Conservation (phyloP, 2,113 vertebrate species). For the Cyprinodon brontotheroides region DNA sequence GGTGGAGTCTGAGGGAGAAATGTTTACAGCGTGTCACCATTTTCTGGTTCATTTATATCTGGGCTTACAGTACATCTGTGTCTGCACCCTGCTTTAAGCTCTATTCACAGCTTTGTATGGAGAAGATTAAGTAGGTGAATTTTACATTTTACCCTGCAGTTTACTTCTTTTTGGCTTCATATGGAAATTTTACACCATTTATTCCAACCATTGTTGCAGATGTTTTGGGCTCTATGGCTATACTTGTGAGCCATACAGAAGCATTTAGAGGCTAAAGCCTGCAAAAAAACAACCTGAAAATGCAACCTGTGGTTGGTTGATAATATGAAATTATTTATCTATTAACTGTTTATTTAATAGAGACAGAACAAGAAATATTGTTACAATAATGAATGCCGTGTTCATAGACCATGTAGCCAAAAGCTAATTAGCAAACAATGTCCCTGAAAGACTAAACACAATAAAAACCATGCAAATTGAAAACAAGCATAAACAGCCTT, state of each 20-base stretch:
- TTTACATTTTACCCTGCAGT: neutral
- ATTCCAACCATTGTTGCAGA: neutral
- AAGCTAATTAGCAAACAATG: no score
- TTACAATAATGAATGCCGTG: no score
- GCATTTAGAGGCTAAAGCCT: neutral
- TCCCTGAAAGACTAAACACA: no score
- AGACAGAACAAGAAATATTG: no score
- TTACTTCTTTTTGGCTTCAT: neutral
- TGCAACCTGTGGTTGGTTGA: no score
- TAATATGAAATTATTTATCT: no score
- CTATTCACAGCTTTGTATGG: neutral
- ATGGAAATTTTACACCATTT: neutral
- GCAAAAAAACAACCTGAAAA: no score
- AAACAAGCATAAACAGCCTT: no score
- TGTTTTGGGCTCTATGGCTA: neutral
- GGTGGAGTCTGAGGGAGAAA: slow-evolving; percentile 85
- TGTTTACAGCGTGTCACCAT: neutral
- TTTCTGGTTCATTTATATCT: neutral
- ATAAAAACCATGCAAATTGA: no score
- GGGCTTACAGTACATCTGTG: neutral
- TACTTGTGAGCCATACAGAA: no score
- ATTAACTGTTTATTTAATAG: no score
- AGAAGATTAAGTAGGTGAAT: neutral
- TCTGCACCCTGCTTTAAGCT: neutral
- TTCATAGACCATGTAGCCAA: no score